Percentiles rank a stretch among this genome's conserved stretches.
Conservation (phyloP, 2,113 vertebrate genomes). For the Oenanthe oenanthe region DNA sequence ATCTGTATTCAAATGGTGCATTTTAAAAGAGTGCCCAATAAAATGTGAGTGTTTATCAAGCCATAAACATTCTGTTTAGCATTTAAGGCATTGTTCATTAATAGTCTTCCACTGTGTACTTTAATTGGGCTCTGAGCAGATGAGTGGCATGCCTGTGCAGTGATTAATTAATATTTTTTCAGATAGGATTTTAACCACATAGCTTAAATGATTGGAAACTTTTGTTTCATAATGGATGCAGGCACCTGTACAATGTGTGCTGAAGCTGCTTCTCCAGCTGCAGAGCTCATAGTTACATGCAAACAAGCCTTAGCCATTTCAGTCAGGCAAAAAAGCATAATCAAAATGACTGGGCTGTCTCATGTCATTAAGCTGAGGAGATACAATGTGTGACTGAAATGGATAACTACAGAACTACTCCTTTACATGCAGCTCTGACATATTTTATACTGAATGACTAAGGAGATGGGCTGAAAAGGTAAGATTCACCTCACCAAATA, state of each 20-base stretch:
- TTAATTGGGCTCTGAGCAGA: background rate
- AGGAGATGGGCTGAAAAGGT: background rate
- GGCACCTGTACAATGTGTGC: background rate
- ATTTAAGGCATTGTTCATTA: slow-evolving; percentile 22
- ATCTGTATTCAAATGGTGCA: background rate
- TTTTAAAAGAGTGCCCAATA: slow-evolving; percentile 19
- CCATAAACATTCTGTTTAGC: background rate
- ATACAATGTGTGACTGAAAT: background rate
- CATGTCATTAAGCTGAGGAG: background rate
- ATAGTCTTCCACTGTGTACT: background rate
- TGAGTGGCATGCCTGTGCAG: background rate
- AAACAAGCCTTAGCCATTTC: background rate
- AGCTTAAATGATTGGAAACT: background rate
- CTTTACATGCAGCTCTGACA: background rate
- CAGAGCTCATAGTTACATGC: background rate
- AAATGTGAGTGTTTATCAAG: slow-evolving; percentile 31
- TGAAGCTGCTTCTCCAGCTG: background rate
- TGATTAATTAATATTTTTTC: background rate
- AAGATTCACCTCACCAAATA: background rate
- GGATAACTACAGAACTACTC: background rate
- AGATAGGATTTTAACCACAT: background rate
- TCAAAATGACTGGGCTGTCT: slow-evolving; percentile 7
- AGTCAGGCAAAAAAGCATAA: background rate
- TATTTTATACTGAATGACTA: background rate
- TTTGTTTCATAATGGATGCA: background rate